A percentile compares a stretch with the other conserved stretches of the same genome.
Evolutionary conservation across 1,140 invertebrate species (phyloP).

Genomic region (Asobara japonica): DNA sequence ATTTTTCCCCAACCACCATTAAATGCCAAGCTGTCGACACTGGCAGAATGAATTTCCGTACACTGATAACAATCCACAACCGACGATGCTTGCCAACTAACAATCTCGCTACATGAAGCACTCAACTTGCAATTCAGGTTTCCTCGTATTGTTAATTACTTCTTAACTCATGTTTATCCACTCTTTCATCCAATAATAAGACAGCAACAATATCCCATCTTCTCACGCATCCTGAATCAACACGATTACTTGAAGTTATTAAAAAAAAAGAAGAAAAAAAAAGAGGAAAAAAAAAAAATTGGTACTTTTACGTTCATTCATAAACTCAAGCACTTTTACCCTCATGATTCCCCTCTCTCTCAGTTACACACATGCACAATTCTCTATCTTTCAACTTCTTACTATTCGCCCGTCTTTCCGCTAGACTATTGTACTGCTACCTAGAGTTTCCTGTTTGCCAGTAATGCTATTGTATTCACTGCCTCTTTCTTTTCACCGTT

Average conservation of each 20-base stretch:
- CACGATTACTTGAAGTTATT: background rate
- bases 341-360: slow-evolving; percentile 27
- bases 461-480: slow-evolving; percentile 39
- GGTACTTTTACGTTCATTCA: slow-evolving; percentile 17
- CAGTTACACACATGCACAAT: background rate
- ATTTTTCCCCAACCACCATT: background rate
- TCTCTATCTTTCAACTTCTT: slow-evolving; percentile 25
- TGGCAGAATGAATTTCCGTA: slow-evolving; percentile 13
- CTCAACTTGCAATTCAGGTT: slow-evolving; percentile 45
- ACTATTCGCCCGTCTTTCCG: slow-evolving; percentile 38
- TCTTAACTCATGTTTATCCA: slow-evolving; percentile 30
- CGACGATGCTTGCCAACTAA: background rate
- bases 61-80: slow-evolving; percentile 17
- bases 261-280: background rate
- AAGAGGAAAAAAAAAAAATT: background rate
- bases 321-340: slow-evolving; percentile 10
- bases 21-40: slow-evolving; percentile 20
- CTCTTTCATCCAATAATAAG: background rate
- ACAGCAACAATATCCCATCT: background rate
- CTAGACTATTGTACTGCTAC: slow-evolving; percentile 37
- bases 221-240: background rate
- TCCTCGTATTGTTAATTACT: slow-evolving; percentile 29
- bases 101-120: slow-evolving; percentile 40
- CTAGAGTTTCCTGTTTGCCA: slow-evolving; percentile 38
- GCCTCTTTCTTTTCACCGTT: slow-evolving; percentile 13